Evolutionary conservation across 1,140 invertebrate species (phyloP).

Genomic region (Dolichoris vasculosae): DNA sequence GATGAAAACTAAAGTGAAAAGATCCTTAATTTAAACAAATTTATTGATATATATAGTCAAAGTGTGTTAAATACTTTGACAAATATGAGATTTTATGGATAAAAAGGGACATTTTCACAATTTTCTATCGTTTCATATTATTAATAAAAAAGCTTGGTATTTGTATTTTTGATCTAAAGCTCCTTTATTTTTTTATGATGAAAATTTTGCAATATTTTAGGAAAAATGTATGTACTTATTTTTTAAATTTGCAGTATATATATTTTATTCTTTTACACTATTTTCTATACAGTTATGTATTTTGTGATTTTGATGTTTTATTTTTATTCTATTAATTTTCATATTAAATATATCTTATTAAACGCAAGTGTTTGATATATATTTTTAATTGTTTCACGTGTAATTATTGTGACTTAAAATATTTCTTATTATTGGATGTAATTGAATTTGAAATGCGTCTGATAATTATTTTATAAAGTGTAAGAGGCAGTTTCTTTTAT

Average conservation of each 20-base stretch:
- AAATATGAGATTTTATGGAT: conserved; percentile 34
- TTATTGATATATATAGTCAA: conserved; percentile 37
- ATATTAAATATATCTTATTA: conserved; percentile 31
- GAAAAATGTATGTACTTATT: conserved; percentile 30
- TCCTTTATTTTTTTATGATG: conserved; percentile 34
- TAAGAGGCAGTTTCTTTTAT: conserved; percentile 28
- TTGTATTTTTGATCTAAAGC: conserved; percentile 3
- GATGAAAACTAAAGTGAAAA: conserved; percentile 33
- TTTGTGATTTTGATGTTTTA: conserved; percentile 25
- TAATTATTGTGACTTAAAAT: conserved; percentile 37
- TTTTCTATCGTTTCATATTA: conserved; percentile 20
- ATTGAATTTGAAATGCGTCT: conserved; percentile 36
- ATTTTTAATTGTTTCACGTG: conserved; percentile 21
- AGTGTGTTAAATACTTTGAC: conserved; percentile 19
- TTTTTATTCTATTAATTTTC: conserved; percentile 22
- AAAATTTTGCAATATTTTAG: conserved; percentile 37
- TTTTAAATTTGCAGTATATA: conserved; percentile 20
- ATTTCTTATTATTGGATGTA: conserved; percentile 32
- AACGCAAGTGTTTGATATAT: conserved; percentile 24
- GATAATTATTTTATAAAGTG: conserved; percentile 44
- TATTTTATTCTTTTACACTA: conserved; percentile 44
- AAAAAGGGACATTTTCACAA: background rate
- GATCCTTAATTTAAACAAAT: conserved; percentile 31
- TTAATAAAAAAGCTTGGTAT: conserved; percentile 8
- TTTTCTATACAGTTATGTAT: conserved; percentile 35